phyloP scores from a whole-genome alignment of 2,888 invertebrate species.

The Carpatolechia fugitivella region DNA sequence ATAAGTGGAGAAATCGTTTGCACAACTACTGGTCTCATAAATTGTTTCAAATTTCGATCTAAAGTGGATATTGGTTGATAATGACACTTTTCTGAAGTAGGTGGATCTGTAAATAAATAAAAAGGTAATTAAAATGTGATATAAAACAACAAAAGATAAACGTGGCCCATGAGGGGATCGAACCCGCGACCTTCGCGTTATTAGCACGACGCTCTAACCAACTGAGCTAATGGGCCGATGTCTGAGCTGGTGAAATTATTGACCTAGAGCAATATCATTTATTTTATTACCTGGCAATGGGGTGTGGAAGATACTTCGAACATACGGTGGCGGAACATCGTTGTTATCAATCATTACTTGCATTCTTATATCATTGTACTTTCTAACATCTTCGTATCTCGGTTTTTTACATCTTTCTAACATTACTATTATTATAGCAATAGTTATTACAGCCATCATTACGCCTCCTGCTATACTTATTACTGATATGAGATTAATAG shows the following conservation, averaged over 20 bases:
- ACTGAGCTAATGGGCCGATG: constrained; percentile 85
- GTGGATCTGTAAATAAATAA: constrained; percentile 64
- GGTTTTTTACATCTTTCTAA: constrained; percentile 65
- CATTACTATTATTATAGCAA: constrained; percentile 72
- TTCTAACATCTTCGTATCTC: constrained; percentile 62
- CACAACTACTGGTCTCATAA: constrained; percentile 73
- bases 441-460: constrained; percentile 73
- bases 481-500: constrained; percentile 69
- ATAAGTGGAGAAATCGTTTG: constrained; percentile 71
- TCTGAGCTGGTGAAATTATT: constrained; percentile 8
- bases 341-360: constrained; percentile 68
- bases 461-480: constrained; percentile 75
- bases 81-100: constrained; percentile 66
- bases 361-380: constrained; percentile 69
- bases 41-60: constrained; percentile 70
- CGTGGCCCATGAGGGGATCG: constrained; percentile 86
- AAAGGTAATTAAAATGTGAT: constrained; percentile 9
- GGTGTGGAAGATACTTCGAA: constrained; percentile 77
- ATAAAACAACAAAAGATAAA: constrained; percentile 33
- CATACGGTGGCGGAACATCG: constrained; percentile 68
- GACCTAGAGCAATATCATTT: background rate
- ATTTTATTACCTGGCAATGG: constrained; percentile 72
- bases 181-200: constrained; percentile 88
- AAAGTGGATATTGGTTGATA: constrained; percentile 74
- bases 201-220: constrained; percentile 88